Evolutionary conservation across 2,888 invertebrate species (phyloP).

Genomic region (Orthosia gracilis): DNA sequence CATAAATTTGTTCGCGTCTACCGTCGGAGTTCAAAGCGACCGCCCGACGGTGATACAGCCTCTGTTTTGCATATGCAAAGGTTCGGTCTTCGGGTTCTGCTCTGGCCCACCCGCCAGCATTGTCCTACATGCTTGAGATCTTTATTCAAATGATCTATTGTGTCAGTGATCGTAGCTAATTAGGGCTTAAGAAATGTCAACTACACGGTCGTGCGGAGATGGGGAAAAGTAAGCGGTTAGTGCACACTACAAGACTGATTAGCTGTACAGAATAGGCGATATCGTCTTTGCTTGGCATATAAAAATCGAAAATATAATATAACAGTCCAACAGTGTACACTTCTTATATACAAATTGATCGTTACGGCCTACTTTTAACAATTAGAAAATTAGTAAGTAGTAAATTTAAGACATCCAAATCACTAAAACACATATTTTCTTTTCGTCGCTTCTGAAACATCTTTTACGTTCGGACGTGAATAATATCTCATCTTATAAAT

Average conservation of each 20-base stretch:
- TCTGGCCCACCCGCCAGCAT: conserved; percentile 74
- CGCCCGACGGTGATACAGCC: conserved; percentile 61
- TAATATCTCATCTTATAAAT: neutral
- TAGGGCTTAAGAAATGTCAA: conserved; percentile 60
- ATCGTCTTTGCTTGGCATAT: too few species aligned
- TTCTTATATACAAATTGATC: neutral
- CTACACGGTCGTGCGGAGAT: conserved; percentile 17
- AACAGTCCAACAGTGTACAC: neutral
- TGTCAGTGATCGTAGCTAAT: conserved; percentile 68
- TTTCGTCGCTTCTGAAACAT: neutral
- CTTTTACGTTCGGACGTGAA: neutral
- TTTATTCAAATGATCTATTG: conserved; percentile 75
- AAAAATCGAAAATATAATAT: too few species aligned
- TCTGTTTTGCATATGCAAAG: conserved; percentile 79
- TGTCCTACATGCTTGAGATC: conserved; percentile 69
- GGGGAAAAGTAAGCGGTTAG: conserved; percentile 17
- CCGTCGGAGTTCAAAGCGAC: conserved; percentile 74
- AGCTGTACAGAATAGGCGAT: neutral
- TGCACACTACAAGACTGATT: conserved; percentile 23
- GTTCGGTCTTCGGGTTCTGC: conserved; percentile 57
- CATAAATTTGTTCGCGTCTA: conserved; percentile 82
- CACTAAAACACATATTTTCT: neutral
- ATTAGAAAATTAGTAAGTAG: too few species aligned
- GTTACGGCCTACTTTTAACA: too few species aligned
- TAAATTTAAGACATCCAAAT: neutral